phyloP scores from a whole-genome alignment of 2,797 vertebrate species.

The Myiotriccus ornatus region DNA sequence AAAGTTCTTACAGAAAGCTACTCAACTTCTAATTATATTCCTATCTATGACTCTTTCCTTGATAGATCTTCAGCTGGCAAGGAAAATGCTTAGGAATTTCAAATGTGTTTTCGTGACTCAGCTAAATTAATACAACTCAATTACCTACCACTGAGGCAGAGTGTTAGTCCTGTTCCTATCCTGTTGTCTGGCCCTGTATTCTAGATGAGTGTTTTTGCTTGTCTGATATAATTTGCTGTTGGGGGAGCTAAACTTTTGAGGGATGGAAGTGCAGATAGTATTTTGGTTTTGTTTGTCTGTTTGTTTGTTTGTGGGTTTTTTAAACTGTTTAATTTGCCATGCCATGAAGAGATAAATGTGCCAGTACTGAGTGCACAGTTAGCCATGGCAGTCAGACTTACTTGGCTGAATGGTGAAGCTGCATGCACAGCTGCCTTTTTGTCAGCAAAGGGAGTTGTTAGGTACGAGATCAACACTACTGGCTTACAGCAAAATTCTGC shows the following conservation, averaged over 20 bases:
- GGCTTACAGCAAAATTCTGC: not conserved
- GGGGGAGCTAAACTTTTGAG: not conserved
- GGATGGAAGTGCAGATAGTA: not conserved
- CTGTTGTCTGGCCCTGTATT: not conserved
- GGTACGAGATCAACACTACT: not conserved
- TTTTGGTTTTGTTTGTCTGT: not conserved
- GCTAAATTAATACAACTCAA: not conserved
- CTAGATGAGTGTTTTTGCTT: not conserved
- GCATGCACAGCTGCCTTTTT: not conserved
- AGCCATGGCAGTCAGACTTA: not conserved
- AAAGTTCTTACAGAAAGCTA: not conserved
- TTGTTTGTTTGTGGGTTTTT: not conserved
- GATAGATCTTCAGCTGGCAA: not conserved
- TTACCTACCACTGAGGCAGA: not conserved
- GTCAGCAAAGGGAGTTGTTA: not conserved
- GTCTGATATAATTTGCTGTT: not conserved
- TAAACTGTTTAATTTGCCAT: fast-evolving
- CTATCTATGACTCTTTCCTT: not conserved
- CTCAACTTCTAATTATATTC: not conserved
- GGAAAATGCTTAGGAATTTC: not conserved
- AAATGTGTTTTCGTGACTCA: not conserved
- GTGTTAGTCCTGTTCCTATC: not conserved
- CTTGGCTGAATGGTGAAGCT: not conserved
- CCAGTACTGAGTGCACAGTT: not conserved
- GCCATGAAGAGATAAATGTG: not conserved